Evolutionary conservation across 2,797 vertebrate species (phyloP).

Genomic region (Protosalanx chinensis): DNA sequence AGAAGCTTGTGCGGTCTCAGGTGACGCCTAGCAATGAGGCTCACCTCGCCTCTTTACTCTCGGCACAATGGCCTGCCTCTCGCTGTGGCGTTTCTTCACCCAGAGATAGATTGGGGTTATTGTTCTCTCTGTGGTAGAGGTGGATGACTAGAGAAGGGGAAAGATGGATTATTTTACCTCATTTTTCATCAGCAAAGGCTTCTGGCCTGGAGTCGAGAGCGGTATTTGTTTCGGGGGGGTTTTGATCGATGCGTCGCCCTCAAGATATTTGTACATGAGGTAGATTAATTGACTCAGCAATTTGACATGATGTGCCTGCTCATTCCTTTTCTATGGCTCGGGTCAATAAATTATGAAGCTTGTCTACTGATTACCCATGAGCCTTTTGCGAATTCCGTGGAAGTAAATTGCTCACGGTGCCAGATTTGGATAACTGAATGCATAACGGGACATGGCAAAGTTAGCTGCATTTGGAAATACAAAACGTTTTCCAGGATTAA

Average conservation of each 20-base stretch:
- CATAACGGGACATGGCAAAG: no score
- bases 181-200: constrained; percentile 40
- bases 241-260: constrained; percentile 11
- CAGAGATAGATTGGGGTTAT: constrained; percentile 53
- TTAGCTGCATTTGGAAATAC: no score
- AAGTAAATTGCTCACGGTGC: no score
- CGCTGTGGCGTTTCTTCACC: constrained; percentile 48
- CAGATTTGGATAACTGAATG: no score
- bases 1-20: constrained; percentile 58
- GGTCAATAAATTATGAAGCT: no score
- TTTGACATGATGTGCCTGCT: background rate
- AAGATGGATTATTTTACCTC: constrained; percentile 47
- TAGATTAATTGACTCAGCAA: background rate
- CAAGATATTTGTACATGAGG: background rate
- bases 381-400: no score
- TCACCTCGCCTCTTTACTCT: constrained; percentile 54
- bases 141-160: constrained; percentile 37
- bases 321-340: constrained; percentile 3
- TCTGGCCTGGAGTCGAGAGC: constrained; percentile 9
- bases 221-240: background rate
- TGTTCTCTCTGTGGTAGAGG: constrained; percentile 55
- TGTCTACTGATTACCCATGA: no score
- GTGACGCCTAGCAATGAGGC: constrained; percentile 56
- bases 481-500: no score
- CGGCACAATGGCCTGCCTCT: constrained; percentile 52